These are phyloP conservation scores for human (Homo sapiens) DNA, from an alignment of 2,113 vertebrate species.

Conservation along the genomic window GRCh38 chr2:210376501-210377000, in stretches of 20 bases:
- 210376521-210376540: not conserved
- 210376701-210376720: not conserved
- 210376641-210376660: not conserved
- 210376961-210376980: slow-evolving; percentile 58
- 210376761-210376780: not conserved
- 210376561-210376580: not conserved
- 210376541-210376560: not conserved
- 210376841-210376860: slow-evolving; percentile 46
- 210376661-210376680: not conserved
- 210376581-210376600: not conserved
- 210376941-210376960: slow-evolving; percentile 44
- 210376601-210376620: not conserved
- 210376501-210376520: not conserved
- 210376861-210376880: slow-evolving; percentile 61
- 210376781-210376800: not conserved
- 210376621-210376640: not conserved
- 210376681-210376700: not conserved
- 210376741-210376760: not conserved
- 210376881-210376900: slow-evolving; percentile 19
- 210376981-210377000: not conserved
- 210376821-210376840: slow-evolving; percentile 47
- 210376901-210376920: slow-evolving; percentile 37
- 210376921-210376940: slow-evolving; percentile 12
- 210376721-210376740: not conserved
- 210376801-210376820: not conserved